Conservation (phyloP, 2,888 invertebrate species). For the Cryptocheilus praepositus region DNA sequence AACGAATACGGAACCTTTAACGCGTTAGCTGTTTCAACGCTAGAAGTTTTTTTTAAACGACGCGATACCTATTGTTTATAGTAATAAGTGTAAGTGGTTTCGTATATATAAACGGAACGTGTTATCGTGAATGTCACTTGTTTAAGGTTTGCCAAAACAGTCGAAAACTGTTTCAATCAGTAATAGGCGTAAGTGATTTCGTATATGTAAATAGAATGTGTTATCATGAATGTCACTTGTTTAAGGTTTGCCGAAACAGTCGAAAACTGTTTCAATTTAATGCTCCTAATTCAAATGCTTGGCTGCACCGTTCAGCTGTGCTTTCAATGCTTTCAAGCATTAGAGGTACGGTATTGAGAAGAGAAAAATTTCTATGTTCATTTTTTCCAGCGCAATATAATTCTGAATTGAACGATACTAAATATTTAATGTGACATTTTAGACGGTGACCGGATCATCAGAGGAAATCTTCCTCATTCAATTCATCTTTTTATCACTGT, state of each 20-base stretch:
- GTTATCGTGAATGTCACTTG: background rate
- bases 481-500: slow-evolving; percentile 32
- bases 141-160: slow-evolving; percentile 49
- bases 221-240: background rate
- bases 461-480: slow-evolving; percentile 15
- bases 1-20: no score
- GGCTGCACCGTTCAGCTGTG: slow-evolving; percentile 57
- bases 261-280: slow-evolving; percentile 56
- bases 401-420: background rate
- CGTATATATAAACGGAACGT: no score
- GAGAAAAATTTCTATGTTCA: no score
- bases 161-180: slow-evolving; percentile 59
- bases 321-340: slow-evolving; percentile 57
- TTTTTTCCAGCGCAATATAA: background rate
- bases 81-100: no score
- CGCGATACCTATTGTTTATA: no score
- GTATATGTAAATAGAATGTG: no score
- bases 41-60: no score
- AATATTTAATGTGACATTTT: slow-evolving; percentile 2
- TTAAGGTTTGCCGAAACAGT: slow-evolving; percentile 53
- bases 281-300: slow-evolving; percentile 58
- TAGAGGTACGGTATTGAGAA: slow-evolving; percentile 44
- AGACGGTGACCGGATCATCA: slow-evolving; percentile 24
- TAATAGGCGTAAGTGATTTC: no score
- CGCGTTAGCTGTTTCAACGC: no score